These are phyloP conservation scores for Olivierus martensii DNA, from an alignment of 1,140 invertebrate species.

Conservation along the genomic window DNA sequence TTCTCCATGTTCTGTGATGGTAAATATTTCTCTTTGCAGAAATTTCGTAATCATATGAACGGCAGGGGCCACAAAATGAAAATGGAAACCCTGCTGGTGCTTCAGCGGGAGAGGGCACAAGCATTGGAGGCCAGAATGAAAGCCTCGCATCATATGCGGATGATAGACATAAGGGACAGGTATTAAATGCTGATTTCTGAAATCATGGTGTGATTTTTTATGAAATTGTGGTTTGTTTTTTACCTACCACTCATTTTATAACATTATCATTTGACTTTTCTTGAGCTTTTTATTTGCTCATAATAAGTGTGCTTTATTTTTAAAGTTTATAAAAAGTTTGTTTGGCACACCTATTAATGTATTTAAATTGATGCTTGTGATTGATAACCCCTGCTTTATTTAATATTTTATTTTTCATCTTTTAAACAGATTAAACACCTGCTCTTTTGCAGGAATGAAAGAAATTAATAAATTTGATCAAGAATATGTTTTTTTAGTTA, in stretches of 20 bases:
- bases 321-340: too few species aligned
- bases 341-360: too few species aligned
- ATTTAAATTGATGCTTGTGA: too few species aligned
- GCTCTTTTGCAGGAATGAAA: too few species aligned
- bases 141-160: not conserved
- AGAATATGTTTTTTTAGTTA: too few species aligned
- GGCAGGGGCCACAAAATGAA: conserved; percentile 8
- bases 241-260: not conserved
- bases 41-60: conserved; percentile 1
- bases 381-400: too few species aligned
- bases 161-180: conserved; percentile 9
- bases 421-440: too few species aligned
- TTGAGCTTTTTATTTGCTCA: not conserved
- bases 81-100: conserved; percentile 6
- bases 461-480: too few species aligned
- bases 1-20: conserved; percentile 1
- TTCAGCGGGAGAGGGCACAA: conserved; percentile 10
- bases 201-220: conserved; percentile 1
- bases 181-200: not conserved
- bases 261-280: not conserved
- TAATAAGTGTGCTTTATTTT: too few species aligned
- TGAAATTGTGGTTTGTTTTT: too few species aligned
- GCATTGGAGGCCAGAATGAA: not conserved
- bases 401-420: too few species aligned
- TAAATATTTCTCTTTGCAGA: conserved; percentile 5